Conservation (phyloP, 2,797 vertebrate genomes). For the Gastrophryne carolinensis region DNA sequence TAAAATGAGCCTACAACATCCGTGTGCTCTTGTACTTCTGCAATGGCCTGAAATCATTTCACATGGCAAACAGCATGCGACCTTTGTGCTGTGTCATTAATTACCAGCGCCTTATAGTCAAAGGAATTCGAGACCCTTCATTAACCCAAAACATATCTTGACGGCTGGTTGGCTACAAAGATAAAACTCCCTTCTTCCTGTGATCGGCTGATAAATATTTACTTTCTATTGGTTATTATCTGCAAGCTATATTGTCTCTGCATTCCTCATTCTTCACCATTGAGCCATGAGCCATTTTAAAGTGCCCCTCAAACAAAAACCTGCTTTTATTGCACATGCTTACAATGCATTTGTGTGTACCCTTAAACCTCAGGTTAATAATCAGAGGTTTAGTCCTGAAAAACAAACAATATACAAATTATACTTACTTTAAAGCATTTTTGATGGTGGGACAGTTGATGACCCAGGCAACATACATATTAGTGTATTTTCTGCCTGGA, state of each 20-base stretch:
- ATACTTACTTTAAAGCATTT: too few species aligned
- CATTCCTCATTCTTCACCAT: constrained; percentile 27
- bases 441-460: too few species aligned
- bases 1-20: not conserved
- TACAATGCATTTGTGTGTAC: not conserved
- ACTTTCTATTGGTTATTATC: constrained; percentile 25
- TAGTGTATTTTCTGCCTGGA: too few species aligned
- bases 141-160: constrained; percentile 20
- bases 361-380: not conserved
- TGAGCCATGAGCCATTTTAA: not conserved
- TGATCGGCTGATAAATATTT: constrained; percentile 33
- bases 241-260: constrained; percentile 1
- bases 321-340: not conserved
- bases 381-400: not conserved
- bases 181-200: not conserved
- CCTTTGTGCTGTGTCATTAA: not conserved
- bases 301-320: constrained; percentile 17
- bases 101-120: constrained; percentile 10
- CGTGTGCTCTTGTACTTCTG: not conserved
- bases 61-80: not conserved
- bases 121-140: constrained; percentile 14
- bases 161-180: constrained; percentile 35
- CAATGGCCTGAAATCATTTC: not conserved
- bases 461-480: too few species aligned
- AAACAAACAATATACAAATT: not conserved